A percentile compares a stretch with the other conserved stretches of the same genome.
Conservation (phyloP, 2,888 invertebrate species). For the Tuberolachnus salignus region DNA sequence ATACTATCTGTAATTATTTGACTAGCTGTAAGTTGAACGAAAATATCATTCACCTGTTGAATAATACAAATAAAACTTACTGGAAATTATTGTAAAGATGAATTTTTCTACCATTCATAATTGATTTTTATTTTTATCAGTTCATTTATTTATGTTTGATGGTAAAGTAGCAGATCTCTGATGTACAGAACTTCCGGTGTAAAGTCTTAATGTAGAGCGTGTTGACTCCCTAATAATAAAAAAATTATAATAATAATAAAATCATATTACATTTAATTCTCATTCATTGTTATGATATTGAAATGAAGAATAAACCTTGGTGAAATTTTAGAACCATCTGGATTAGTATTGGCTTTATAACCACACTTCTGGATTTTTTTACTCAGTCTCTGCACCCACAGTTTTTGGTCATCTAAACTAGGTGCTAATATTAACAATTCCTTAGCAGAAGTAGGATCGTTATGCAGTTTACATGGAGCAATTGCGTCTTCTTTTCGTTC, state of each 20-base stretch:
- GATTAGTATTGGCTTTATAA: slow-evolving; percentile 80
- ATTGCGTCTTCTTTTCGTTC: slow-evolving; percentile 80
- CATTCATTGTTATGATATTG: neutral
- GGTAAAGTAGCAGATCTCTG: slow-evolving; percentile 89
- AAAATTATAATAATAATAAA: slow-evolving; percentile 4
- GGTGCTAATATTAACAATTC: slow-evolving; percentile 90
- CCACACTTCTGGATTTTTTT: slow-evolving; percentile 92
- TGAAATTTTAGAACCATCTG: slow-evolving; percentile 74
- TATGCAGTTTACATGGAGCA: slow-evolving; percentile 95
- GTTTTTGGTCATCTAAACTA: slow-evolving; percentile 84
- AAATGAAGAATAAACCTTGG: slow-evolving; percentile 70
- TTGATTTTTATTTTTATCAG: neutral
- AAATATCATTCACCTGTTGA: too few species aligned
- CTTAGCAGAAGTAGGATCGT: slow-evolving; percentile 90
- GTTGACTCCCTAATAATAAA: slow-evolving; percentile 75
- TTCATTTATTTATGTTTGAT: slow-evolving; percentile 58
- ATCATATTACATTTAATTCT: neutral
- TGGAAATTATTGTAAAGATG: neutral
- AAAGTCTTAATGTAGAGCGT: slow-evolving; percentile 77
- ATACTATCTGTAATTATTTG: too few species aligned
- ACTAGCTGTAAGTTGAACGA: too few species aligned
- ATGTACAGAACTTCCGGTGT: slow-evolving; percentile 63
- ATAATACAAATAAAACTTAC: neutral
- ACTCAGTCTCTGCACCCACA: slow-evolving; percentile 90
- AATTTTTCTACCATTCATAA: neutral